Conservation (phyloP, 1,140 invertebrate genomes). For the Solenopsis fugax region DNA sequence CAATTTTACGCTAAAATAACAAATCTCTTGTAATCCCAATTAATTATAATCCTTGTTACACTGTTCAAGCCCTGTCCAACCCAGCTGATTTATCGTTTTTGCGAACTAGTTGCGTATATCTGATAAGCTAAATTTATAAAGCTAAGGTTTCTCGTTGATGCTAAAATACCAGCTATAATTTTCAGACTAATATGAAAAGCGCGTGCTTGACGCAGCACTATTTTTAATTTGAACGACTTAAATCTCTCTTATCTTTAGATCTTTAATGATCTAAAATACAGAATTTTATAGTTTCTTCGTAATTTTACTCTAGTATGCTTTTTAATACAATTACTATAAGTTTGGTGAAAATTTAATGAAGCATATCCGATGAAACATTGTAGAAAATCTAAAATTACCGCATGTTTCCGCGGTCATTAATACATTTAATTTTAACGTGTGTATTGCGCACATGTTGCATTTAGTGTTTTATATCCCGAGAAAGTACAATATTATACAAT, state of each 20-base stretch:
- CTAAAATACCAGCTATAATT: neutral
- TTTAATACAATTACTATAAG: neutral
- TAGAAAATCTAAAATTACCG: neutral
- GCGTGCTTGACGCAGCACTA: neutral
- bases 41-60: conserved; percentile 43
- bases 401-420: neutral
- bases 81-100: conserved; percentile 42
- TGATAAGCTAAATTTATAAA: conserved; percentile 45
- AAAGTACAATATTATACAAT: neutral
- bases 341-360: neutral
- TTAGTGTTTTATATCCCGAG: neutral
- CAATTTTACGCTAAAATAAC: conserved; percentile 25
- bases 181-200: neutral
- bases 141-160: conserved; percentile 20
- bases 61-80: conserved; percentile 2
- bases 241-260: neutral
- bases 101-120: conserved; percentile 2
- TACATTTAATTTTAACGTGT: conserved; percentile 15
- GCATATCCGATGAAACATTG: conserved; percentile 6
- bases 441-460: neutral
- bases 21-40: conserved; percentile 33
- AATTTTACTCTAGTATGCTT: neutral
- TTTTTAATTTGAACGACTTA: neutral
- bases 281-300: neutral
- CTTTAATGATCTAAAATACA: neutral